phyloP scores from a whole-genome alignment of 92 coral and sea anemone species.

The Meandrina meandrites region DNA sequence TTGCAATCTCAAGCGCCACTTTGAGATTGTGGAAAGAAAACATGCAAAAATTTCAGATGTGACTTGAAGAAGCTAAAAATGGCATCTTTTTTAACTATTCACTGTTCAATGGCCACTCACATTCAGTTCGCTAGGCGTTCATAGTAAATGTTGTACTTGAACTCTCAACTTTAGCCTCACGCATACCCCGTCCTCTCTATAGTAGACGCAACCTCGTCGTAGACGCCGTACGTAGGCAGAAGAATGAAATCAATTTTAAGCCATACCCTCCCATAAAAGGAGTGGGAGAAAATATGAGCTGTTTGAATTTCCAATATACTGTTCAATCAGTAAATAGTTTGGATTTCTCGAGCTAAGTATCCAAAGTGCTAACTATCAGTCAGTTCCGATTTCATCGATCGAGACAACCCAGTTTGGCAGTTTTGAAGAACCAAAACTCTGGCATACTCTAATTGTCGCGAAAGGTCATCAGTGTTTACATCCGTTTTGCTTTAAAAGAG shows the following conservation, averaged over 20 bases:
- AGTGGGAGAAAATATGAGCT: not conserved
- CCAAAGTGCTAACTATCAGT: not conserved
- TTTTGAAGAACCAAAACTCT: too few species aligned
- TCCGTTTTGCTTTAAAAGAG: not conserved
- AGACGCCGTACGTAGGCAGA: not conserved
- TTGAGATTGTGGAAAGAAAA: not conserved
- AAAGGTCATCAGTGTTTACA: not conserved
- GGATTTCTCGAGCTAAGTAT: not conserved
- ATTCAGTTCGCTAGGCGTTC: not conserved
- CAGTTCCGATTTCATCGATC: not conserved
- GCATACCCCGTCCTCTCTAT: not conserved
- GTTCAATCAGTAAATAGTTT: not conserved
- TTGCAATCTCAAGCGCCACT: not conserved
- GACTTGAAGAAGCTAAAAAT: not conserved
- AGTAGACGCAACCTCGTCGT: not conserved
- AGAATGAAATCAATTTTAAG: not conserved
- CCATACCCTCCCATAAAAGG: too few species aligned
- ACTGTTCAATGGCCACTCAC: not conserved
- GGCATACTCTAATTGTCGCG: too few species aligned
- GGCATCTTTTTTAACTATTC: not conserved
- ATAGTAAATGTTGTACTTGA: not conserved
- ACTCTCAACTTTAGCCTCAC: not conserved
- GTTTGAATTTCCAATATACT: not conserved
- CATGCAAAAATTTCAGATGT: not conserved
- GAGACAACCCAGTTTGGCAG: not conserved